Evolutionary conservation across 2,113 vertebrate species (phyloP), one percentile per base, ranked within the genome.

Genomic region (Nansenia antarctica): DNA sequence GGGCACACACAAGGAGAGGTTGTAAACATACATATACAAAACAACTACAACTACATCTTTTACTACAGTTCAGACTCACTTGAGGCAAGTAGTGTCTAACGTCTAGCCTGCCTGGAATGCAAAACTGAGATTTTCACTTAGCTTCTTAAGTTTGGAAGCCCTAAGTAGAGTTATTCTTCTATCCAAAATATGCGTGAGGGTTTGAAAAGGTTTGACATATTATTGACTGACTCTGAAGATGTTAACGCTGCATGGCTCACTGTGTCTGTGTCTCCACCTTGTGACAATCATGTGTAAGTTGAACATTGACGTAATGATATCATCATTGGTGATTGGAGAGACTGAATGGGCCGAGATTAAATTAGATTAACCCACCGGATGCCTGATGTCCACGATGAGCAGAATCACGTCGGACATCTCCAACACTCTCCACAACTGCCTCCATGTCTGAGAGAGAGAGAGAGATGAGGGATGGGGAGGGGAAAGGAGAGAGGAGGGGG

Each of bases 321-420:
- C 20, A 49, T 49, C 18, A 14, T 49, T 14, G 11, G 20, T 42
- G 39, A 42, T 3, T 20, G 37, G 2, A 49, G 45, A 49, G 7
- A 22, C 30, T 57, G 24, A 57, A 24, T n/a, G 27, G 22, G 22
- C 12, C 22, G 30, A 14, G 45, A 18, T 20, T 64, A 61, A 0
- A n/a, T 6, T 2, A 20, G 5, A 60, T 58, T 62, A n/a, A 90
- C 93, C 86, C 85, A 98, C 96, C 2, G 96, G 95, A 74, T 97
- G 94, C 53, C 96, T 92, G 61, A 96, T 92, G 39, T 98, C 96
- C 34, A 95, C 95, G 47, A 98, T 93, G 39, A 98, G 91, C 26
- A 98, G 84, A 59, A 97, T 71, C n/a, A 97, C 67, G 59, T 98
- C 96, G 0, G 96, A 97, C 96, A 98, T 98, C 77, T 98, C 96